Base-by-base conservation (phyloP, 2,888 invertebrate genomes). In the Unio pictorum region DNA sequence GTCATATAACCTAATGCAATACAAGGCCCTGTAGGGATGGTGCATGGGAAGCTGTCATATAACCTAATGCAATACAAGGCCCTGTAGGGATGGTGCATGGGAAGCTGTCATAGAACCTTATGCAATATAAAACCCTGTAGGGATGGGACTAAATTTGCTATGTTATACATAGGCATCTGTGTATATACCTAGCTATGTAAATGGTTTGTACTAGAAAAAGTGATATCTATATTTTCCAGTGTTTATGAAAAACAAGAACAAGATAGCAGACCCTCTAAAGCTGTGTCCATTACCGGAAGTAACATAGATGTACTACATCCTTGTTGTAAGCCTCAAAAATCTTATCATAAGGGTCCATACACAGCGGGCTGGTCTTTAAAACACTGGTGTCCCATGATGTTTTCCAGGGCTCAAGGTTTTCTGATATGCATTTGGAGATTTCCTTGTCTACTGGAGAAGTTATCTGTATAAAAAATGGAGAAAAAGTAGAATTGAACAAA, bases 391-490 rank as follows among this genome's bases (percentile, higher is more conserved):
- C 92, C 97, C 98, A 98, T 1, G 96, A 95, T 0, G 93, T 92
- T 1, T 92, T 91, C 79, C 93, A 92, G 0, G 99, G 98, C 80
- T 93, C 92, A 68, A 97, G 92, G 89, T 95, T 95, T 34, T 93
- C 91, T 68, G 93, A 86, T 80, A 99, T 98, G 64, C 92, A 92
- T 1, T 93, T 91, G 81, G 98, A 93, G 73, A 99, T 97, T 61
- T 93, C 93, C 83, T 94, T 93, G 89, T 99, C 99, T 78, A 95
- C 95, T 0, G 99, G 99, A 0, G 95, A 90, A 73, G 97, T 94
- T 75, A 99, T 98, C 93, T 99, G 85, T 30, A 81, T 69, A 54
- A 67, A 62, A 64, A 69, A 55, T 45, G 11, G 45, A 45, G 45
- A 45, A 45, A 45, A 45, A 45, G 8, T 45, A 45, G 11, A 45